A percentile compares a stretch with the other conserved stretches of the same genome.
Evolutionary conservation across 2,797 vertebrate genomes (phyloP).

Genomic region (Orestias chungarensis): DNA sequence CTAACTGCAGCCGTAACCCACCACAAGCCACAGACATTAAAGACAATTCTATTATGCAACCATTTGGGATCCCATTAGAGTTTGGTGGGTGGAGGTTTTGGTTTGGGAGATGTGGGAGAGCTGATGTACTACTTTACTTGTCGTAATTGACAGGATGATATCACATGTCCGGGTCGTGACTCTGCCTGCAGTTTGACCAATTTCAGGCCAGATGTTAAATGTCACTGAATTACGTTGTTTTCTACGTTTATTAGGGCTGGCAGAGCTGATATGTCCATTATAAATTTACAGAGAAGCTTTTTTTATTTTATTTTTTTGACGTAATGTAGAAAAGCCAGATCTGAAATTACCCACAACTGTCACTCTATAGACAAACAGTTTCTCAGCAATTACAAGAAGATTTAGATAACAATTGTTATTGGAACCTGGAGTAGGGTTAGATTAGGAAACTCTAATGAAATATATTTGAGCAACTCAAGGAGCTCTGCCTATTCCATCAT

Average conservation of each 20-base stretch:
- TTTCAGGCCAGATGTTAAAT: slow-evolving; percentile 22
- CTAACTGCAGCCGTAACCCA: slow-evolving; percentile 45
- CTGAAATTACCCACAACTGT: background rate
- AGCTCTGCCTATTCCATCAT: background rate
- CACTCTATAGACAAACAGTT: background rate
- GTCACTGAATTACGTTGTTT: slow-evolving; percentile 11
- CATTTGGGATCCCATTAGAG: slow-evolving; percentile 64
- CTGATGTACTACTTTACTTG: slow-evolving; percentile 48
- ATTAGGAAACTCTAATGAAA: background rate
- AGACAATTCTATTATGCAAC: slow-evolving; percentile 70
- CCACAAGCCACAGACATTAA: slow-evolving; percentile 59
- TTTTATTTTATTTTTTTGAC: background rate
- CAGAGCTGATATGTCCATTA: background rate
- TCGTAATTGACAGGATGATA: slow-evolving; percentile 45
- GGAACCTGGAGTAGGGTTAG: background rate
- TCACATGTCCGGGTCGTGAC: slow-evolving; percentile 38
- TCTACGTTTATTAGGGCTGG: background rate
- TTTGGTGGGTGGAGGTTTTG: slow-evolving; percentile 45
- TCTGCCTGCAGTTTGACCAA: slow-evolving; percentile 24
- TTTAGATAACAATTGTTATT: background rate
- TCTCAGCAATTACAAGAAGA: background rate
- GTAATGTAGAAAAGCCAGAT: background rate
- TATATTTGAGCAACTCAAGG: too few relatives aligned
- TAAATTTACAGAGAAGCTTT: background rate
- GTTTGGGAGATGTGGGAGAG: slow-evolving; percentile 32